Base-by-base conservation (phyloP, 2,888 invertebrate genomes). In the Eilema sororculum region DNA sequence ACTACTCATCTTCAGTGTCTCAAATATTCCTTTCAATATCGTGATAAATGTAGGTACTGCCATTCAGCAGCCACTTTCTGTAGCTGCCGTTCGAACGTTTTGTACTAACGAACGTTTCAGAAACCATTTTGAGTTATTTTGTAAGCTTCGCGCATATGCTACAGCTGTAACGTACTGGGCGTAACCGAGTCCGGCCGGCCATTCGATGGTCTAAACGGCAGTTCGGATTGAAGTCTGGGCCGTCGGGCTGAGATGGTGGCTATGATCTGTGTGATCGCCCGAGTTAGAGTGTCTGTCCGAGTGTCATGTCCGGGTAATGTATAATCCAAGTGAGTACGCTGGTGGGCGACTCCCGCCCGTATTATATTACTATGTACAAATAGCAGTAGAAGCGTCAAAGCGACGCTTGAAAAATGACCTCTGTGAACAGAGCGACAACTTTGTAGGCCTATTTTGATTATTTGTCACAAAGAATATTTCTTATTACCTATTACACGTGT, bases 401-500 rank as follows among this genome's bases (percentile, higher is more conserved):
- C 86, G 82, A 84, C 84, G 84, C 72, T 75, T 83, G 78, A 77
- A 80, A 74, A 78, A 80, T 77, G 79, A 84, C 77, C 78, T 78
- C 78, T 82, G 79, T 81, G 77, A 79, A 80, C 80, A 80, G 79
- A 84, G 78, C 81, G 74, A 83, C 75, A 80, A 83, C 68, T 74
- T 73, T 82, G 84, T 90, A 91, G 89, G 90, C 89, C 90, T 91
- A 90, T 89, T 88, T 78, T 85, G 80, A 86, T 86, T 86, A 77
- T 78, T 81, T 78, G 82, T 77, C 86, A 84, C 81, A 81, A 86
- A 86, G 85, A 89, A 87, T 68, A 65, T 65, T 61, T 65, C 87
- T 85, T 85, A 73, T 76, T 73, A 80, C 72, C 88, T 85, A 87
- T 88, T 90, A 91, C 84, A 89, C 86, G 85, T 89, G 91, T 91